A percentile compares a stretch with the other conserved stretches of the same genome.
Conservation (phyloP, 2,888 invertebrate genomes). For the Drosophila borborema region DNA sequence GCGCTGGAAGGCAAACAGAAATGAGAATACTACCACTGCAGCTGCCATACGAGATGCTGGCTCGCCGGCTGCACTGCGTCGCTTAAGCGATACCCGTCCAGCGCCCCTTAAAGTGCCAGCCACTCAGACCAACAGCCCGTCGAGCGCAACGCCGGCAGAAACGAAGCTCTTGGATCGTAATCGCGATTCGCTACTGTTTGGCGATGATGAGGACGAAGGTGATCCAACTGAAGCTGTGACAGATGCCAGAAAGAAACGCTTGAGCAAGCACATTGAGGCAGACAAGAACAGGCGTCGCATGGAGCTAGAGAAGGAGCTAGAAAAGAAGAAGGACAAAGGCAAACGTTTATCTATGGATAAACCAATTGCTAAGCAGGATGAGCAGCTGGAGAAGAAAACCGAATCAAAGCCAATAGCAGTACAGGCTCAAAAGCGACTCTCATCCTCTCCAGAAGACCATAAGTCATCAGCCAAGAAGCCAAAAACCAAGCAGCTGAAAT, state of each 20-base stretch:
- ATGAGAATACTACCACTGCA: conserved; percentile 78
- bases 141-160: conserved; percentile 14
- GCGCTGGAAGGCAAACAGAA: conserved; percentile 80
- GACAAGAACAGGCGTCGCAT: conserved; percentile 72
- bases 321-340: conserved; percentile 46
- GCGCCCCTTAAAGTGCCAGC: conserved; percentile 4
- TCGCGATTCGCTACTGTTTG: conserved; percentile 85
- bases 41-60: conserved; percentile 86
- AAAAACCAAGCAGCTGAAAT: conserved; percentile 53
- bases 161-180: conserved; percentile 78
- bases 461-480: conserved; percentile 71
- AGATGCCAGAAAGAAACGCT: conserved; percentile 79
- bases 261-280: conserved; percentile 83
- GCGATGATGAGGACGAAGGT: conserved; percentile 85
- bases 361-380: not conserved
- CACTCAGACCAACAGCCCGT: not conserved
- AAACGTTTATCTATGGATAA: conserved; percentile 40
- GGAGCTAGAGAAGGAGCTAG: conserved; percentile 68
- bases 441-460: conserved; percentile 50
- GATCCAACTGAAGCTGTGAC: conserved; percentile 77
- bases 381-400: not conserved
- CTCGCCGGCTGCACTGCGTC: conserved; percentile 47
- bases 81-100: conserved; percentile 31
- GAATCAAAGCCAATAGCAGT: not conserved
- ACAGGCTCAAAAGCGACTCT: conserved; percentile 54